Percentiles rank a stretch among this genome's conserved stretches.
phyloP scores from a whole-genome alignment of 2,888 invertebrate species.

The Tanypteryx hageni region DNA sequence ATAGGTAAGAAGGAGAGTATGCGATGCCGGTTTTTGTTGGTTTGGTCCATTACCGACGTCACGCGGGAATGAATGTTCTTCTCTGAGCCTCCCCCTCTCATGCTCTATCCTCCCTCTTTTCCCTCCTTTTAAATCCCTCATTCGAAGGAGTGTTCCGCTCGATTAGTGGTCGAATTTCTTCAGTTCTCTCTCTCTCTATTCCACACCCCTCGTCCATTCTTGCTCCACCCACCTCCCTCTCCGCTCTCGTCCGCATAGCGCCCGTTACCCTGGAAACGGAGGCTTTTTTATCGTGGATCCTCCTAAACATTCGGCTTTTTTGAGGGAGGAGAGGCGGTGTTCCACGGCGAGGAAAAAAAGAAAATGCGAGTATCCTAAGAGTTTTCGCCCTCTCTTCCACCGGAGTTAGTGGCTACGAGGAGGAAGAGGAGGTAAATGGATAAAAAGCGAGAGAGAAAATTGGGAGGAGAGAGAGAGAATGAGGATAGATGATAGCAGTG shows the following conservation, averaged over 20 bases:
- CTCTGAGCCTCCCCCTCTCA: neutral
- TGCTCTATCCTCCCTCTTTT: neutral
- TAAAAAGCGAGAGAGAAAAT: neutral
- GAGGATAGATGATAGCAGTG: neutral
- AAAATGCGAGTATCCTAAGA: neutral
- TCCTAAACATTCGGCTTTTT: neutral
- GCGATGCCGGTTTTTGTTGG: neutral
- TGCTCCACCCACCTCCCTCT: neutral
- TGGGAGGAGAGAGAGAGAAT: neutral
- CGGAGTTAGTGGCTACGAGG: neutral
- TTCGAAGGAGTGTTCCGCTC: conserved; percentile 22
- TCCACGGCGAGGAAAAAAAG: neutral
- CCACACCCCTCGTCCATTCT: neutral
- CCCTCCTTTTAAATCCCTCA: conserved; percentile 26
- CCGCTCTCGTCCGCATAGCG: neutral
- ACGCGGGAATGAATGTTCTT: neutral
- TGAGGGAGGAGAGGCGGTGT: neutral
- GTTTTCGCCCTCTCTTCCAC: neutral
- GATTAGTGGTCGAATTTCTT: conserved; percentile 32
- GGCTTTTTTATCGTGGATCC: neutral
- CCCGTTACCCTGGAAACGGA: neutral
- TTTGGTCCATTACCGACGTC: conserved; percentile 51
- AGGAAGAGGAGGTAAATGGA: conserved; percentile 6
- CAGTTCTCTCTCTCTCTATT: neutral
- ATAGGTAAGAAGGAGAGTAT: neutral